Evolutionary conservation across 2,113 vertebrate species (phyloP), one percentile per base, ranked within the genome.

Genomic region (Sphaerodactylus townsendi): DNA sequence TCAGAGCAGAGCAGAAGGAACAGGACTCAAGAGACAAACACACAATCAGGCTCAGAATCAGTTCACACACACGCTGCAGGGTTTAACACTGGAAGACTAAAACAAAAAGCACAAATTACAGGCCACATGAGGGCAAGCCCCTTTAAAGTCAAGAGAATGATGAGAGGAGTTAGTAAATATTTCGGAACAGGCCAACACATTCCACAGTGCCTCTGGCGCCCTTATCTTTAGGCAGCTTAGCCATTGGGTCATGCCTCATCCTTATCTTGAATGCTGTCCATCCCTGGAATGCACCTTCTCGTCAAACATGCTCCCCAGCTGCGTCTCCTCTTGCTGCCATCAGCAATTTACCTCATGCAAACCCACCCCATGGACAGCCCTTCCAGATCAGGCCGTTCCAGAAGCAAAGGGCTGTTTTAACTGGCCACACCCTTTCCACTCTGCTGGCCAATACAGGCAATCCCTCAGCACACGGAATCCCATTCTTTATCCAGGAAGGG

Each of bases 371-470:
- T n/a, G 79, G 69, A 89, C 87, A 88, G 53, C 62, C 0, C 69
- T 83, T 71, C 82, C 86, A 87, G 72, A 41, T 33, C n/a, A 91
- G 86, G 75, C 88, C 85, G 81, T 75, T 70, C 23, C 37, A 86
- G 82, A 90, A 75, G 92, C 86, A 88, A 44, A 46, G 77, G 83
- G 84, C 84, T 79, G 66, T 39, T 85, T 71, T 37, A 64, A 89
- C 85, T 41, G 88, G 89, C 85, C 86, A 77, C 85, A 76, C 89
- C 83, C 73, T 71, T 84, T 87, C 75, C 88, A 85, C 68, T 66
- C 2, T 10, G 81, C 48, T 0, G 1, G 68, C 69, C 75, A 78
- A 76, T 44, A 14, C 64, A 3, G 85, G 0, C 37, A 35, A 53
- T 81, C 90, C 53, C 75, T 78, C 0, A 0, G 25, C 80, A 77